phyloP scores from a whole-genome alignment of 2,797 vertebrate species.

The Bovichtus variegatus region DNA sequence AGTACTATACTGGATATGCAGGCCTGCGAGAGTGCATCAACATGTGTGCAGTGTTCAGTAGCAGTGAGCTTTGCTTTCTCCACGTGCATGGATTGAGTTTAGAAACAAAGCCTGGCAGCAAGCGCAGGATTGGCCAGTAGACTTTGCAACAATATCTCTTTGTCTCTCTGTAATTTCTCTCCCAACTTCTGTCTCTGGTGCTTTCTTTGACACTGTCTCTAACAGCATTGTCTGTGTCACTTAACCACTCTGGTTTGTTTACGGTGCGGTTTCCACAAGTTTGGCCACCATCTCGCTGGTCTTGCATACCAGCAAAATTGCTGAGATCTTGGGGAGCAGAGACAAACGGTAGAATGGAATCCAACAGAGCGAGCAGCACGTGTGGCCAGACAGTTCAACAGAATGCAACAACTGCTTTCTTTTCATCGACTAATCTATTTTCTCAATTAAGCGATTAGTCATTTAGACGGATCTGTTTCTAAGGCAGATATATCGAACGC shows the following conservation, averaged over 20 bases:
- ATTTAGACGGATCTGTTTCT: too few species aligned
- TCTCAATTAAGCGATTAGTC: too few species aligned
- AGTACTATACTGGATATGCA: slow-evolving; percentile 81
- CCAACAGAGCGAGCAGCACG: too few species aligned
- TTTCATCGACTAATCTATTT: neutral
- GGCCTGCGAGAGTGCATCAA: slow-evolving; percentile 68
- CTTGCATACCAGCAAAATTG: neutral
- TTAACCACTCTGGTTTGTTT: slow-evolving; percentile 10
- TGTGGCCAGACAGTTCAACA: too few species aligned
- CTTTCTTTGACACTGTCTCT: slow-evolving; percentile 9
- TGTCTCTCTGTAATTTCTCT: slow-evolving; percentile 17
- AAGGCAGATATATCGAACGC: too few species aligned
- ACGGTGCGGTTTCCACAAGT: slow-evolving; percentile 33
- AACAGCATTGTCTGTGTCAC: slow-evolving; percentile 12
- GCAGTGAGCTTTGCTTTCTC: slow-evolving; percentile 71
- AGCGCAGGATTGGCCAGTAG: slow-evolving; percentile 49
- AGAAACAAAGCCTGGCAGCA: slow-evolving; percentile 67
- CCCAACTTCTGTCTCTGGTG: neutral
- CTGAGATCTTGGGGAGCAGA: slow-evolving; percentile 4
- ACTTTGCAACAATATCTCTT: slow-evolving; percentile 32
- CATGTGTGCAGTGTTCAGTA: slow-evolving; percentile 74
- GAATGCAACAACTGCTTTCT: neutral
- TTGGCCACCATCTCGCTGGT: slow-evolving; percentile 6
- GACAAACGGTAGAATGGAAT: neutral
- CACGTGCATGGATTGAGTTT: slow-evolving; percentile 78